Conservation (phyloP, 64 coral and sea anemone genomes). For the Exaiptasia diaphana region DNA sequence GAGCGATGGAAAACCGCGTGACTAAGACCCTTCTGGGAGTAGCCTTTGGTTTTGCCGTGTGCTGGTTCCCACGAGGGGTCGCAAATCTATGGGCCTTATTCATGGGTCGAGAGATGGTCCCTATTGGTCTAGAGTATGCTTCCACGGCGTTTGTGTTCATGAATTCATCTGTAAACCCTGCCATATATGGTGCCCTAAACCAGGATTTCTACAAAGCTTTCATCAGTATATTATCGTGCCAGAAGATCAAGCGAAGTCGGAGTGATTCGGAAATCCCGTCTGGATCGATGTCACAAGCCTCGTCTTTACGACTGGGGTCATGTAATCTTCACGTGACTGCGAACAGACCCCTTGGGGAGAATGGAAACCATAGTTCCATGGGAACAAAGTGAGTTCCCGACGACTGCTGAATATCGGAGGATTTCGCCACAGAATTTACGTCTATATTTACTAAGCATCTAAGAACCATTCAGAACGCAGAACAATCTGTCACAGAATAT, state of each 20-base stretch:
- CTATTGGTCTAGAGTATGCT: conserved; percentile 61
- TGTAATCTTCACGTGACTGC: too few relatives aligned
- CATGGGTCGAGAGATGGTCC: conserved; percentile 59
- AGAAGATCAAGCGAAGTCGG: not conserved
- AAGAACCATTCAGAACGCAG: too few relatives aligned
- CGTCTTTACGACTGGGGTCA: too few relatives aligned
- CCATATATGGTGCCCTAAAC: conserved; percentile 81
- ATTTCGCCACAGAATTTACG: too few relatives aligned
- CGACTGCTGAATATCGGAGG: too few relatives aligned
- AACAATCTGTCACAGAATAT: too few relatives aligned
- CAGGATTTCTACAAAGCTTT: conserved; percentile 85
- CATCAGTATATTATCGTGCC: conserved; percentile 55
- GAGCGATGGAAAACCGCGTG: conserved; percentile 73
- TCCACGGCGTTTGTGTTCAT: conserved; percentile 87
- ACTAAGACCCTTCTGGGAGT: conserved; percentile 78
- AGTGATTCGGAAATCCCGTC: not conserved
- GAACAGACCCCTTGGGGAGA: too few relatives aligned
- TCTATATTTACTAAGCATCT: too few relatives aligned
- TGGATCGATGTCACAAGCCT: not conserved
- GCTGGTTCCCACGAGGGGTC: conserved; percentile 87
- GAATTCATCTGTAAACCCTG: conserved; percentile 75
- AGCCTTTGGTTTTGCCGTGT: conserved; percentile 74
- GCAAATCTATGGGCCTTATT: conserved; percentile 89
- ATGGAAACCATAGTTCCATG: too few relatives aligned
- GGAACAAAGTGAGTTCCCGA: too few relatives aligned